Evolutionary conservation across 2,888 invertebrate genomes (phyloP).

Genomic region (Scaptomyza parva): DNA sequence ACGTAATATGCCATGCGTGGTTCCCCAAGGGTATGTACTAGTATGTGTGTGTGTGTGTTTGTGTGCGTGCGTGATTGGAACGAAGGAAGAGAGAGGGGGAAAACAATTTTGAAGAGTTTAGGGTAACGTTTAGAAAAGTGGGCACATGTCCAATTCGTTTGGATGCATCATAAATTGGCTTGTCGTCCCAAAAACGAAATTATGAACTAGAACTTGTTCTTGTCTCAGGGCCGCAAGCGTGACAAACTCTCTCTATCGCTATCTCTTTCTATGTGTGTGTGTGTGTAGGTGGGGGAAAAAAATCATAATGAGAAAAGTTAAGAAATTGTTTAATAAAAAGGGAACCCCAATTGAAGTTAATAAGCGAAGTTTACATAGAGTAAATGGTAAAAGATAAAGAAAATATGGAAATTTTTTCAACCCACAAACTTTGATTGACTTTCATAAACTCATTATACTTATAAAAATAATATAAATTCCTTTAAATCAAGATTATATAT

Average conservation of each 20-base stretch:
- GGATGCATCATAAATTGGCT: constrained; percentile 58
- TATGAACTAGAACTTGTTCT: constrained; percentile 51
- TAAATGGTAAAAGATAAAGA: too few relatives aligned
- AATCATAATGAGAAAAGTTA: constrained; percentile 8
- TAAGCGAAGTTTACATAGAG: too few relatives aligned
- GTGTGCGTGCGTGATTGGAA: neutral
- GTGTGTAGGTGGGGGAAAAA: neutral
- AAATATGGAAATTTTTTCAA: too few relatives aligned
- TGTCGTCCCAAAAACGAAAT: constrained; percentile 58
- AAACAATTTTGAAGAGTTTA: constrained; percentile 17
- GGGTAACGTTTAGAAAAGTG: constrained; percentile 51
- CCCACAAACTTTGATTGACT: too few relatives aligned
- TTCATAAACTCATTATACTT: too few relatives aligned
- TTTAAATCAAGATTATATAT: too few relatives aligned
- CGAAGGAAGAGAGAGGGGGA: neutral
- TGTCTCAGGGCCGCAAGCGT: constrained; percentile 30
- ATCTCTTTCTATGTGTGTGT: neutral
- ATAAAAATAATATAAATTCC: too few relatives aligned
- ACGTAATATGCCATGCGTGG: neutral
- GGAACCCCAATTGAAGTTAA: constrained; percentile 5
- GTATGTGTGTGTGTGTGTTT: neutral
- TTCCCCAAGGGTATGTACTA: constrained; percentile 32
- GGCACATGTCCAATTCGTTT: constrained; percentile 57
- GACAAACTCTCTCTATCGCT: constrained; percentile 33
- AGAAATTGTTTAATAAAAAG: neutral